Base-by-base conservation (phyloP, 2,113 vertebrate species). In the Peromyscus maniculatus region DNA sequence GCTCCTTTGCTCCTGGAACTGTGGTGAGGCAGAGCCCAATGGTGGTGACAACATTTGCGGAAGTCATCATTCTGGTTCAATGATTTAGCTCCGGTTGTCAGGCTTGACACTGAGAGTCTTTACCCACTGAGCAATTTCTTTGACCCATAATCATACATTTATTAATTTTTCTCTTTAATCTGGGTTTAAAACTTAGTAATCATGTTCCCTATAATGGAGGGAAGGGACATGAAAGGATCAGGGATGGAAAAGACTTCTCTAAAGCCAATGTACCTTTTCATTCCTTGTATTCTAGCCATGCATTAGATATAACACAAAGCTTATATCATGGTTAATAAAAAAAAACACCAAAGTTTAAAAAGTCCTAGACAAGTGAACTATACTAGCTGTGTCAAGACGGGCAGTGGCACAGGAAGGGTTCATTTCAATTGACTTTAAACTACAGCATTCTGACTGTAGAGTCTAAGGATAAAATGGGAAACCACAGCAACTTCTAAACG, bases 401-500 rank as follows among this genome's bases (percentile, higher is more conserved):
- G 21, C 46, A 52, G 71, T 77, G n/a, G 69, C 28, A 24, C 3
- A 19, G 52, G 13, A n/a, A 75, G 72, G 13, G 24, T 24, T 80
- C 5, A 69, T 39, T 74, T 71, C 49, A 69, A 66, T 12, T 39
- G 49, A 62, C 10, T 95, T 88, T 75, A 90, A 92, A 46, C 43
- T 4, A 7, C 7, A 91, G 21, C 39, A 71, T 94, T 96, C 90
- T 95, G 31, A 66, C 43, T 67, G 11, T 33, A 89, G 26, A 59
- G 67, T 84, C 33, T 94, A 89, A 84, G 55, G 46, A 82, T 39
- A 75, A 52, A 96, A 89, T 59, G 89, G 15, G 62, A 91, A 97
- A 67, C 31, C 59, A 64, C 1, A 43, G 26, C 77, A 66, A 91
- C 89, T 97, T 88, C 59, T 49, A 93, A 93, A 93, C 52, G 22